Conservation (phyloP, 2,888 invertebrate species). For the Rotaria magnacalcarata region DNA sequence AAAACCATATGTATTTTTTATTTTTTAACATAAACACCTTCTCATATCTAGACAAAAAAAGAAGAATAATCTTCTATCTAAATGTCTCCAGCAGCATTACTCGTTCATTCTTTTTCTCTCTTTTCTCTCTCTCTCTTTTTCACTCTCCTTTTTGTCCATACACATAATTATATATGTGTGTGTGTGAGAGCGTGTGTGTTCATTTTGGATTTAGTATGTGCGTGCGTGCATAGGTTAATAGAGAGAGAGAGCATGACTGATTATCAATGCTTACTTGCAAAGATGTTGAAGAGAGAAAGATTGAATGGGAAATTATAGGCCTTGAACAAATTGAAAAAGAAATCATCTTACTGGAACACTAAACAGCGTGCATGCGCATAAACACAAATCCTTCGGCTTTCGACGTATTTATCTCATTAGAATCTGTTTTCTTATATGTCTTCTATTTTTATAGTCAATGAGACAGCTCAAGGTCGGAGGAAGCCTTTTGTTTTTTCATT, state of each 20-base stretch:
- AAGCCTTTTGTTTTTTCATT: constrained; percentile 25
- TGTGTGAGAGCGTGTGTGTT: neutral
- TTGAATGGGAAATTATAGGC: constrained; percentile 18
- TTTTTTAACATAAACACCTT: neutral
- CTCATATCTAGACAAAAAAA: neutral
- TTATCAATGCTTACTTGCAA: neutral
- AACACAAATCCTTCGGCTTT: constrained; percentile 3
- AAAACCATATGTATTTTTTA: neutral
- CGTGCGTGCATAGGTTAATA: neutral
- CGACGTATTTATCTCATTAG: neutral
- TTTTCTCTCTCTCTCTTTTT: neutral
- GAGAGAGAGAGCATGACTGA: constrained; percentile 20
- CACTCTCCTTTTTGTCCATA: neutral
- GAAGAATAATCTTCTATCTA: neutral
- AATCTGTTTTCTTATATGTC: neutral
- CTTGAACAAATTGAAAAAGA: constrained; percentile 29
- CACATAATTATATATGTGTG: constrained; percentile 14
- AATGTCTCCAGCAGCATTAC: neutral
- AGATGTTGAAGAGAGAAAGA: neutral
- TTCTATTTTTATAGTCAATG: neutral
- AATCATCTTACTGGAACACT: constrained; percentile 29
- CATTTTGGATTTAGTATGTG: constrained; percentile 1
- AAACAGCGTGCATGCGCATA: constrained; percentile 7
- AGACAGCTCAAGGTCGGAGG: neutral
- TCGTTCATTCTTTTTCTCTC: neutral